Base-by-base conservation (phyloP, 2,113 vertebrate species). In the Hydropotes inermis region DNA sequence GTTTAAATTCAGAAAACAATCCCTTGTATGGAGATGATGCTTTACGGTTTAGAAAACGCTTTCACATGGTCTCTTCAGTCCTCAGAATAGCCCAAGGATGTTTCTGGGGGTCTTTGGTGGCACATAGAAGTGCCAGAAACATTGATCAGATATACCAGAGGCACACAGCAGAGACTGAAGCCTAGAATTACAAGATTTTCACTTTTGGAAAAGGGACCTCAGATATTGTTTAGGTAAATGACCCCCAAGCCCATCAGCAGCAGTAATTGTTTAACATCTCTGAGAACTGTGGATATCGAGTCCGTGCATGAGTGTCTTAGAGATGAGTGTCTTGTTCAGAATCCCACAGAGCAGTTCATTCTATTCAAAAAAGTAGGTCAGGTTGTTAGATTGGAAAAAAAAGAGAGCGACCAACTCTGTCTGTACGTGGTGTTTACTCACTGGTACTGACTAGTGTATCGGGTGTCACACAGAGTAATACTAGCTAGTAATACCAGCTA, bases 1-100 rank as follows among this genome's bases (percentile, higher is more conserved):
- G 76, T 94, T 92, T 88, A 94, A 94, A 88, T 85, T 90, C 87
- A 96, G 79, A 86, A 92, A 94, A 81, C 16, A 91, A 70, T 84
- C 8, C 50, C 16, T 60, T 50, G 36, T 61, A 52, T 39, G 64
- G 21, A 91, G 43, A 58, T n/a, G 43, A 45, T 89, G 67, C 52
- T 67, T 94, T 25, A n/a, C 27, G 61, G 28, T 87, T 87, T 95
- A 93, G 74, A 97, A 83, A 95, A 67, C 19, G 52, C 33, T 78
- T 61, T 78, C 21, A 25, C 4, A 1, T 28, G 47, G 4, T 94
- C 50, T 92, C 27, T 79, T 85, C 14, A 60, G 27, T 60, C 6
- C 43, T 92, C 16, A 64, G 21, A 94, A 67, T 36, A 61, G 36
- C 15, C 36, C 61, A 54, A 91, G 30, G 43, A n/a, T 88, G 13